Conservation (phyloP, 1,140 invertebrate genomes). For the Psilanteris sp. region DNA sequence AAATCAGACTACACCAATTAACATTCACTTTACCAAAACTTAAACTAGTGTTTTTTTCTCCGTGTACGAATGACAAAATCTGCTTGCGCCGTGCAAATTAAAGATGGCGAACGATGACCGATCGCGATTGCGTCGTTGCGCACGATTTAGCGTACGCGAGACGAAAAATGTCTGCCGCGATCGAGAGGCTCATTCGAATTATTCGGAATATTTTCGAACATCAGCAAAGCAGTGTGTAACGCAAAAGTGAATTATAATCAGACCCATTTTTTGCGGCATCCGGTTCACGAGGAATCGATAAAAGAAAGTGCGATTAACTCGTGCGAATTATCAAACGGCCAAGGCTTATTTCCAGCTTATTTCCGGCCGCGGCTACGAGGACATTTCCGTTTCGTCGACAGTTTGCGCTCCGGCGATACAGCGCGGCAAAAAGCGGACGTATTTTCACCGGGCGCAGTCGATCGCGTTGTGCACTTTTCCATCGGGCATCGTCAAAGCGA, state of each 20-base stretch:
- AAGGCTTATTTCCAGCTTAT: conserved; percentile 71
- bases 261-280: conserved; percentile 28
- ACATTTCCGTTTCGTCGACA: conserved; percentile 62
- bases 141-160: no score
- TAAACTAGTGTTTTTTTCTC: no score
- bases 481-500: conserved; percentile 39
- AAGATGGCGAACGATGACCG: no score
- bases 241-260: conserved; percentile 26
- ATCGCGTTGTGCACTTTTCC: conserved; percentile 45
- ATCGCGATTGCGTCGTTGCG: no score
- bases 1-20: no score
- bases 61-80: no score
- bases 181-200: no score
- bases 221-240: conserved; percentile 7
- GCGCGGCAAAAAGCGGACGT: conserved; percentile 34
- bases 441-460: conserved; percentile 34
- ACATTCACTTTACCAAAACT: no score
- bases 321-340: conserved; percentile 66
- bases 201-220: background rate
- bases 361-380: conserved; percentile 61
- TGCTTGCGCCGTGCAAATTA: no score
- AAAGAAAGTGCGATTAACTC: conserved; percentile 58
- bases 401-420: conserved; percentile 59
- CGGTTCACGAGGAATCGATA: conserved; percentile 41
- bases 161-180: no score